Base-by-base conservation (phyloP, 2,113 vertebrate species). In the Varanus komodoensis region DNA sequence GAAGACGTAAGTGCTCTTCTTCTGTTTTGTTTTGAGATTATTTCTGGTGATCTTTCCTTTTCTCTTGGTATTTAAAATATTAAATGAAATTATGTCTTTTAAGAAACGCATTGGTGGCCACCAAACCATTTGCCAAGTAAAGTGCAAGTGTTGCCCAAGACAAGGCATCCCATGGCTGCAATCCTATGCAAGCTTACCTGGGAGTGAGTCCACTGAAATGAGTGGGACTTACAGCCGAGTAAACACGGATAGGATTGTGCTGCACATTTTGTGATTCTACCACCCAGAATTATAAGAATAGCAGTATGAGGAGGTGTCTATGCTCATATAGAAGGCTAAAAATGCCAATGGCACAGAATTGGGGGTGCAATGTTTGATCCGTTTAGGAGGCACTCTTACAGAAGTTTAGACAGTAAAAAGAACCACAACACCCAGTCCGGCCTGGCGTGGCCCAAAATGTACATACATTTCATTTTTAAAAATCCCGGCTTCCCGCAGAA, bases 51-150 rank as follows among this genome's bases (percentile, higher is more conserved):
- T 61, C 12, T 89, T 94, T 92, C 88, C 25, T 71, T 85, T 90
- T 68, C 82, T 88, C 89, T 87, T 82, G 69, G 68, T 2, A 81
- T 90, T 93, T 88, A 86, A 6, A 74, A 89, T 93, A 82, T 50
- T 57, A 79, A 95, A 61, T 71, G 69, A 88, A 95, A 93, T 82
- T 80, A 74, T 73, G 48, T 87, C 38, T 74, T 14, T 54, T 50
- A 44, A 89, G 17, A 83, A 73, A 48, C 81, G 89, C 94, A 92
- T 68, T 90, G 87, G 91, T 88, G 91, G 94, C 82, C 95, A 91
- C 73, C 84, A 87, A 79, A 87, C 71, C 89, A 89, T 87, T 89
- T 96, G 91, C 86, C 93, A 95, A 96, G 95, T 61, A 90, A 82
- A 79, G 67, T 3, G 71, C 88, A 94, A 67, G 77, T 90, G 95